Evolutionary conservation across 2,113 vertebrate species (phyloP).

Genomic region (Geothlypis trichas): DNA sequence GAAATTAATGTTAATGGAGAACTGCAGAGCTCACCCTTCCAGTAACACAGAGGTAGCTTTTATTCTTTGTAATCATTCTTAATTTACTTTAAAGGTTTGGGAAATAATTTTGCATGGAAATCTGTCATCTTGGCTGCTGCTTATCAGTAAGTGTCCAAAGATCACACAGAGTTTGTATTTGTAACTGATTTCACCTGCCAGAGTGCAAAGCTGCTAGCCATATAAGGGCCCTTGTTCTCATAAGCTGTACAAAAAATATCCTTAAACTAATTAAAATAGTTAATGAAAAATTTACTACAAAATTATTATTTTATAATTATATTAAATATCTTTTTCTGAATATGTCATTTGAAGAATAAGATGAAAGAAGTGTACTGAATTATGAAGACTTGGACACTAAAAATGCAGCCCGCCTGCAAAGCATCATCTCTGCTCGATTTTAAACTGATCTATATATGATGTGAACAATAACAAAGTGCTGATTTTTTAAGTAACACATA

Average conservation of each 20-base stretch:
- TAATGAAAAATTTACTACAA: background rate
- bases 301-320: background rate
- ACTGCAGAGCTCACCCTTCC: background rate
- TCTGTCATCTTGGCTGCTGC: background rate
- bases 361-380: background rate
- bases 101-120: background rate
- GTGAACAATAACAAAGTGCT: background rate
- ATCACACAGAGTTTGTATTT: background rate
- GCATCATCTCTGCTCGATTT: background rate
- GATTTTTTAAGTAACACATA: background rate
- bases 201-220: background rate
- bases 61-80: background rate
- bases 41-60: background rate
- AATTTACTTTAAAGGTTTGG: slow-evolving; percentile 6
- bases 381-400: background rate
- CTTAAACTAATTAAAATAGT: background rate
- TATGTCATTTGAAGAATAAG: background rate
- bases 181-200: background rate
- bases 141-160: background rate
- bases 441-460: background rate
- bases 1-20: background rate
- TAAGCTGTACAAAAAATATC: background rate
- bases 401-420: background rate
- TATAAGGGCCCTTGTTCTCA: background rate
- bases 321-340: background rate